Base-by-base conservation (phyloP, 2,888 invertebrate species). In the Lycophotia porphyrea region DNA sequence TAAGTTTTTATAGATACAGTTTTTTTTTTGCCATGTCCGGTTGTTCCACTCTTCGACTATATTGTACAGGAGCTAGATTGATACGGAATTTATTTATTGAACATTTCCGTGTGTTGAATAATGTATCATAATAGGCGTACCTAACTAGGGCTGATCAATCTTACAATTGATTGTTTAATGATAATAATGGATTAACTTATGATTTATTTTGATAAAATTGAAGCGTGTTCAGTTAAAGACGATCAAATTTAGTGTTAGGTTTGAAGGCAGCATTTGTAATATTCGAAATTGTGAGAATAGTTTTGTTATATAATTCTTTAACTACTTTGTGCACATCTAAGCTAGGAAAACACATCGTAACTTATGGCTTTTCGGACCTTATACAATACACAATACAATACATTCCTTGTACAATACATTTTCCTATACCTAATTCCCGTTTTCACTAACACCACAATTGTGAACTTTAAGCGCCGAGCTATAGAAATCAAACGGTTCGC, bases 11-110 rank as follows among this genome's bases (percentile, higher is more conserved):
- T 58, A 24, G 31, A 75, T 70, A 71, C 44, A 64, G 66, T 39
- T 75, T 55, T 34, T 76, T 80, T 76, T 80, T 82, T 67, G 52
- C n/a, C 15, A 80, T 75, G 78, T 89, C 89, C 89, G 89, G 89
- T 82, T 85, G 77, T 85, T 81, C 81, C 86, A 84, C 82, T 84
- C 71, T 74, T 61, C 27, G 67, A 34, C 61, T 74, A 69, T 74
- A 65, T 70, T 31, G 44, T 68, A 61, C 31, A 65, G 55, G 49
- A 74, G 81, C 34, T 65, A 52, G 47, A 78, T 74, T 74, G 67
- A 73, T 76, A 69, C 42, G 64, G 78, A 74, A 77, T 84, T 65
- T 69, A 75, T 82, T 71, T 71, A 68, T 58, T 71, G 74, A 42
- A 1, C 44, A 82, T 77, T 85, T 85, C 86, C 85, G 86, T 67